Conservation (phyloP, 2,888 invertebrate genomes). For the Phyllotreta cruciferae region DNA sequence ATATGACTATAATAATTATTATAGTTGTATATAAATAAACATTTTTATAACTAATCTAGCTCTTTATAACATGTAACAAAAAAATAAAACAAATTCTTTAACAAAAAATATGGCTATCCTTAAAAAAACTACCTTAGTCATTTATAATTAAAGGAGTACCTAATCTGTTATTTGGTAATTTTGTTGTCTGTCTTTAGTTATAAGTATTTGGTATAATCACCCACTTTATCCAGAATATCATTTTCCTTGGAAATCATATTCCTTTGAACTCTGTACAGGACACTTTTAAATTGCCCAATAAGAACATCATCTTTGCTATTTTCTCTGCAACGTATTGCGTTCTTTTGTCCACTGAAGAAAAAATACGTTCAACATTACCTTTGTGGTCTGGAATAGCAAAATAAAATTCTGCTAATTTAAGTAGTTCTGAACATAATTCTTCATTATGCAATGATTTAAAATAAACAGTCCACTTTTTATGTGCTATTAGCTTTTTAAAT, state of each 20-base stretch:
- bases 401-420: not conserved
- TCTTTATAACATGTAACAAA: too few species aligned
- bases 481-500: conserved; percentile 6
- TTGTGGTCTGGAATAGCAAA: conserved; percentile 10
- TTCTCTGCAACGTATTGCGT: conserved; percentile 8
- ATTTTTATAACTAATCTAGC: too few species aligned
- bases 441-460: conserved; percentile 1
- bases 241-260: conserved; percentile 9
- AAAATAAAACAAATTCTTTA: too few species aligned
- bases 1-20: not conserved
- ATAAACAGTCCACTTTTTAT: conserved; percentile 1
- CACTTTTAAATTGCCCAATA: not conserved
- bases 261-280: not conserved
- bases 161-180: not conserved
- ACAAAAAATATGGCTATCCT: too few species aligned
- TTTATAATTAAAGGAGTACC: too few species aligned
- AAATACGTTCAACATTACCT: not conserved
- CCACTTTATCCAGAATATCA: not conserved
- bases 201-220: not conserved
- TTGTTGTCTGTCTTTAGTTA: not conserved
- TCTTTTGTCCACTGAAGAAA: conserved; percentile 4
- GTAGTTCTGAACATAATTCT: not conserved
- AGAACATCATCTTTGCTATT: conserved; percentile 1
- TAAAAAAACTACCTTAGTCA: too few species aligned
- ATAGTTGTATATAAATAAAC: too few species aligned